Conservation (phyloP, 2,113 vertebrate genomes). For the Typhlomys cinereus region DNA sequence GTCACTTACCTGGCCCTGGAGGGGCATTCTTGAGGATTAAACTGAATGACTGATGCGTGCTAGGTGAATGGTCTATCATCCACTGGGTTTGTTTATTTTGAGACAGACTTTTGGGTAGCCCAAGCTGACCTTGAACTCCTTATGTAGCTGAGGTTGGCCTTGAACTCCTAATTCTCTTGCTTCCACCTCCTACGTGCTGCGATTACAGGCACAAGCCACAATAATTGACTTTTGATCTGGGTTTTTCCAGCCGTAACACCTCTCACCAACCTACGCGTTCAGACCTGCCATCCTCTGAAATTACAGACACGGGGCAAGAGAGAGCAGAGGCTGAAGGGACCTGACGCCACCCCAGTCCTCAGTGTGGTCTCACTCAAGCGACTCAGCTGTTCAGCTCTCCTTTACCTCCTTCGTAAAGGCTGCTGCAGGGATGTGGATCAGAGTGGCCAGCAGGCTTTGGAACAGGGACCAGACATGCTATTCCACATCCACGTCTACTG, state of each 20-base stretch:
- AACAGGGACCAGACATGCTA: background rate
- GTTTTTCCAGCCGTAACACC: background rate
- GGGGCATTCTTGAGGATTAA: background rate
- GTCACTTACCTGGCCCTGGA: background rate
- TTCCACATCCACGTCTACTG: background rate
- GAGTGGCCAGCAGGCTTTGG: background rate
- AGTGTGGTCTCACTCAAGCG: background rate
- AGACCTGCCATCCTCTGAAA: background rate
- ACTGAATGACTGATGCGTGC: background rate
- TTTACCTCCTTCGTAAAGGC: background rate
- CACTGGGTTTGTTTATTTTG: background rate
- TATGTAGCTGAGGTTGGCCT: background rate
- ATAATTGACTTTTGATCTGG: background rate
- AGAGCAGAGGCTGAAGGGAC: background rate
- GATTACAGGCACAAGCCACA: too few relatives aligned
- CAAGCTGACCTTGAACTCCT: background rate
- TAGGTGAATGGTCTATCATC: background rate
- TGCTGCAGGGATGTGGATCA: background rate
- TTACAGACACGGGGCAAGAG: rapidly evolving
- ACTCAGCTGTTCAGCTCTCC: background rate
- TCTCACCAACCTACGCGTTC: background rate
- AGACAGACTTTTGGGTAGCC: background rate
- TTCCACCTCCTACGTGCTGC: background rate
- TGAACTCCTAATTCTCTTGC: background rate
- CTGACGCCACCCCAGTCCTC: background rate